Percentiles rank a stretch among this genome's conserved stretches.
Evolutionary conservation across 2,113 vertebrate genomes (phyloP).

Genomic region (Ibidorhyncha struthersii): DNA sequence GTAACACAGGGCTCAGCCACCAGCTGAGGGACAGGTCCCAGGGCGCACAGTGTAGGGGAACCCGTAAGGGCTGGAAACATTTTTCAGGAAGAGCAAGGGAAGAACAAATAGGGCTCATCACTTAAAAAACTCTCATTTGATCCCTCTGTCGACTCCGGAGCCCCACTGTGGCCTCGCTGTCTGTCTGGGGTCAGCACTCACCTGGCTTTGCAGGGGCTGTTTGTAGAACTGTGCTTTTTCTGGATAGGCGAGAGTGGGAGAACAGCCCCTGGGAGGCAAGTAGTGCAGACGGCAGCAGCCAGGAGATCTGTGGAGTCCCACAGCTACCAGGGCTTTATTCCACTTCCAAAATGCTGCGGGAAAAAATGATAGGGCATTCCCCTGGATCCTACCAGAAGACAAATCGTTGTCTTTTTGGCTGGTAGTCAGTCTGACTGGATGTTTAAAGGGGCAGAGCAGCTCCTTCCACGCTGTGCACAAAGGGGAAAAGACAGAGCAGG

Average conservation of each 20-base stretch:
- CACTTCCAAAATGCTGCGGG: background rate
- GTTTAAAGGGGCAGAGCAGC: slow-evolving; percentile 5
- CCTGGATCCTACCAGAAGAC: background rate
- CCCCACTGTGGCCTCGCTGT: accelerated
- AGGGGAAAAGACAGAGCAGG: background rate
- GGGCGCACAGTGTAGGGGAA: accelerated
- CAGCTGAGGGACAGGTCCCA: background rate
- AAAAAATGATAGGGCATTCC: slow-evolving; percentile 23
- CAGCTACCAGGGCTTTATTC: slow-evolving; percentile 8
- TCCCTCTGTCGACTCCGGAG: background rate
- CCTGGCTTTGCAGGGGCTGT: background rate
- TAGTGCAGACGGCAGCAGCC: background rate
- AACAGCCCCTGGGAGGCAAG: background rate
- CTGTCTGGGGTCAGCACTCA: accelerated
- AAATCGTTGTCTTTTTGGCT: background rate
- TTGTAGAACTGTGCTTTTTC: background rate
- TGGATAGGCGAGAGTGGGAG: background rate
- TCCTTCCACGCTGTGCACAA: background rate
- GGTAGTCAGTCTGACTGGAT: background rate
- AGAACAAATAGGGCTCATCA: background rate
- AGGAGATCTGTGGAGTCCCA: background rate
- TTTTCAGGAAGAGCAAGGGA: background rate
- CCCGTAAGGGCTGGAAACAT: background rate
- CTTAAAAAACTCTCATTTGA: background rate
- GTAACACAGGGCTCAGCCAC: background rate